phyloP scores from a whole-genome alignment of 2,113 vertebrate species.

The Passer montanus region DNA sequence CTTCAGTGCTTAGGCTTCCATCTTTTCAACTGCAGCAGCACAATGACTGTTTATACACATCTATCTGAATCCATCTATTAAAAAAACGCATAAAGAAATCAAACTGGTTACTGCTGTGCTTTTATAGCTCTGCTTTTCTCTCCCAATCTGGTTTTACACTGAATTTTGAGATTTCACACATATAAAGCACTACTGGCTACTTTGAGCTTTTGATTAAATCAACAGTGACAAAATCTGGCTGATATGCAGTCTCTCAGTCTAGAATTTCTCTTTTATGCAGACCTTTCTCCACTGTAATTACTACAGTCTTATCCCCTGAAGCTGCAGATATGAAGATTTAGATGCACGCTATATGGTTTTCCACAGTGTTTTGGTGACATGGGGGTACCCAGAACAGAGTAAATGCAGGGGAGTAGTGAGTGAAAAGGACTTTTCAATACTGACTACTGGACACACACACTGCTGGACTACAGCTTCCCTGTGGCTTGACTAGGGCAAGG shows the following conservation, averaged over 20 bases:
- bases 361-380: not conserved
- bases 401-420: not conserved
- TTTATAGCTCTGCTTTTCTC: not conserved
- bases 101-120: not conserved
- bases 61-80: not conserved
- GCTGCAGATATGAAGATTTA: slow-evolving; percentile 22
- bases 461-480: slow-evolving; percentile 15
- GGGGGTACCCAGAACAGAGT: not conserved
- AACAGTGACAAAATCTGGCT: slow-evolving; percentile 20
- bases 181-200: not conserved
- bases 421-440: slow-evolving; percentile 33
- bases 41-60: not conserved
- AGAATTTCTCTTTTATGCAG: slow-evolving; percentile 1
- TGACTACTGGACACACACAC: slow-evolving; percentile 5
- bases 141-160: not conserved
- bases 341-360: not conserved
- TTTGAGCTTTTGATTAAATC: slow-evolving; percentile 38
- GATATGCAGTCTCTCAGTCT: not conserved
- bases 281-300: not conserved
- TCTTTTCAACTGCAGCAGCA: slow-evolving; percentile 42
- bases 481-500: not conserved
- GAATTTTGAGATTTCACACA: not conserved
- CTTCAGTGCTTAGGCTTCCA: not conserved
- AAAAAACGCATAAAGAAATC: not conserved
- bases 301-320: slow-evolving; percentile 25